Conservation (phyloP, 2,888 invertebrate species). For the Steinernema carpocapsae region DNA sequence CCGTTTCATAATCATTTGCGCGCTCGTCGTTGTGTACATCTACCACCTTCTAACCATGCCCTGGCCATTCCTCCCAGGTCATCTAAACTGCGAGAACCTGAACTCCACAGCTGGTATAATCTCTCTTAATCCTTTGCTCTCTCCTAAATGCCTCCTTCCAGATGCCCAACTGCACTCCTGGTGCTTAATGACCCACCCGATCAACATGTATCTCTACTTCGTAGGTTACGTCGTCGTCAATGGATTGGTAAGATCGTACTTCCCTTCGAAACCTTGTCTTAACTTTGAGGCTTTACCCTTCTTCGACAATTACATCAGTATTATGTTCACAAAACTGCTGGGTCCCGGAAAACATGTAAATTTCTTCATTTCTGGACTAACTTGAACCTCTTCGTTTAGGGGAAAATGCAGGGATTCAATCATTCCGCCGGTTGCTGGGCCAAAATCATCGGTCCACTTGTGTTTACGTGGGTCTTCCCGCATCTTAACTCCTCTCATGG, state of each 20-base stretch:
- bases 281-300: not conserved
- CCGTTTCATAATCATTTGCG: too few relatives aligned
- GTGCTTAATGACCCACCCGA: not conserved
- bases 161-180: not conserved
- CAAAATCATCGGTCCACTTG: not conserved
- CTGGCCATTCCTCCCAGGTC: not conserved
- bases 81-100: not conserved
- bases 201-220: slow-evolving; percentile 22
- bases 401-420: not conserved
- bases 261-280: not conserved
- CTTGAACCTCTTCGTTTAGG: not conserved
- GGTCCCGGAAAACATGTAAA: slow-evolving; percentile 16
- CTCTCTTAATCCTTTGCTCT: not conserved
- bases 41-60: slow-evolving; percentile 21
- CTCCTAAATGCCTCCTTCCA: not conserved
- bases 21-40: not conserved
- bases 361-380: not conserved
- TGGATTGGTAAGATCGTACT: not conserved
- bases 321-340: not conserved
- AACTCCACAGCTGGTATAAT: not conserved
- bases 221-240: slow-evolving; percentile 20
- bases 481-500: not conserved
- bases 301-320: slow-evolving; percentile 2
- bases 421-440: not conserved
- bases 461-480: not conserved